Percentiles rank a stretch among this genome's conserved stretches.
Evolutionary conservation across 2,113 vertebrate species (phyloP).

Genomic region (Tautogolabrus adspersus): DNA sequence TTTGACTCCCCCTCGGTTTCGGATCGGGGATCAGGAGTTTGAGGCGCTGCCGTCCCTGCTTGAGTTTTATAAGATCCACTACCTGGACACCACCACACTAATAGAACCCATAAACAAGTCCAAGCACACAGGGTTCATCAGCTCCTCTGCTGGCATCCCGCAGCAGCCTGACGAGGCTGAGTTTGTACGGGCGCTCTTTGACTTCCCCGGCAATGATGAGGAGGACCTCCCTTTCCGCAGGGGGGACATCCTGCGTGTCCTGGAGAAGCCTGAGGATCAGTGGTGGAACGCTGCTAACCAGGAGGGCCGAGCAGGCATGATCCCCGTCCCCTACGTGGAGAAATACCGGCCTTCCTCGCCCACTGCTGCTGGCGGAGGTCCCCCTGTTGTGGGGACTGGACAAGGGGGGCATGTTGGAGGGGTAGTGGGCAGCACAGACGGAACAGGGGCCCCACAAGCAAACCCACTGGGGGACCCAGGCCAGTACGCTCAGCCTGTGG

Average conservation of each 20-base stretch:
- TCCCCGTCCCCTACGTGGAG: conserved; percentile 98
- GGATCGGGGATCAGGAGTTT: conserved; percentile 98
- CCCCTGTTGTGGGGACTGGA: conserved; percentile 1
- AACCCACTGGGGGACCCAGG: conserved; percentile 92
- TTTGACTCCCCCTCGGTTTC: conserved; percentile 88
- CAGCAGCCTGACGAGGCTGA: conserved; percentile 90
- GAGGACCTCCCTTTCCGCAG: conserved; percentile 98
- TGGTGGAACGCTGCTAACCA: conserved; percentile 98
- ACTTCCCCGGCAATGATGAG: conserved; percentile 97
- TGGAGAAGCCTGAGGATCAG: conserved; percentile 98
- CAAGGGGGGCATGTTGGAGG: conserved; percentile 29
- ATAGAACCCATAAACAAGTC: conserved; percentile 93
- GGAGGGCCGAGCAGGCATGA: conserved; percentile 95
- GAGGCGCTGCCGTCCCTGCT: conserved; percentile 93
- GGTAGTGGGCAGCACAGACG: conserved; percentile 86
- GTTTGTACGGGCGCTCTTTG: conserved; percentile 95
- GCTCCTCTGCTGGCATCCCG: conserved; percentile 64
- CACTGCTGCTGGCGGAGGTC: conserved; percentile 61
- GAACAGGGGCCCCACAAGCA: conserved; percentile 79
- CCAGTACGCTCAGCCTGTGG: conserved; percentile 94
- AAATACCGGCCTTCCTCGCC: conserved; percentile 93
- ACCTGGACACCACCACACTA: conserved; percentile 99
- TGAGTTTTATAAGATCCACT: conserved; percentile 99
- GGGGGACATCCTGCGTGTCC: conserved; percentile 93
- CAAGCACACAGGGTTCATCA: conserved; percentile 82